Conservation (phyloP, 2,888 invertebrate genomes). For the Cyrtodaria siliqua region DNA sequence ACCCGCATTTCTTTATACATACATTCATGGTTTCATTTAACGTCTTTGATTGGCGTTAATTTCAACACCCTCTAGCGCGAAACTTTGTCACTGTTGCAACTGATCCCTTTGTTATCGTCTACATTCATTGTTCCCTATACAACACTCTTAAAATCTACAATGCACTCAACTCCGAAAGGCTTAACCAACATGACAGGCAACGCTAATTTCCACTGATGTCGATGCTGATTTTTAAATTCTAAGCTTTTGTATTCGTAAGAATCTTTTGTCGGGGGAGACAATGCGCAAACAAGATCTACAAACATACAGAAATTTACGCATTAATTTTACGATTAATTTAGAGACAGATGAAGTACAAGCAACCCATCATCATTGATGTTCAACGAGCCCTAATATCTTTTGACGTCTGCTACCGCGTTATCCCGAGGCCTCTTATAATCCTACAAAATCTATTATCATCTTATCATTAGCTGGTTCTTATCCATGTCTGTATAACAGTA, state of each 20-base stretch:
- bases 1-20: slow-evolving; percentile 49
- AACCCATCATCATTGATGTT: slow-evolving; percentile 53
- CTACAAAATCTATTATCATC: slow-evolving; percentile 44
- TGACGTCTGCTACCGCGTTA: slow-evolving; percentile 53
- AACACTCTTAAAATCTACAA: slow-evolving; percentile 26
- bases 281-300: slow-evolving; percentile 41
- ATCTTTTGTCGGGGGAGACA: slow-evolving; percentile 28
- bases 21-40: slow-evolving; percentile 46
- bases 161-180: slow-evolving; percentile 7
- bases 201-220: slow-evolving; percentile 19
- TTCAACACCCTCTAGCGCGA: slow-evolving; percentile 43
- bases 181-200: slow-evolving; percentile 32
- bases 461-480: slow-evolving; percentile 7
- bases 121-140: slow-evolving; percentile 35
- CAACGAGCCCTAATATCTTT: slow-evolving; percentile 50
- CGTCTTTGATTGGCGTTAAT: slow-evolving; percentile 48
- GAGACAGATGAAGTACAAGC: slow-evolving; percentile 51
- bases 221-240: slow-evolving; percentile 43
- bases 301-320: slow-evolving; percentile 42
- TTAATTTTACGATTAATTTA: slow-evolving; percentile 59
- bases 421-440: slow-evolving; percentile 46
- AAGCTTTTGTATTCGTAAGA: slow-evolving; percentile 37
- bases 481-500: no score
- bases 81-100: slow-evolving; percentile 29
- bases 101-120: slow-evolving; percentile 50